Evolutionary conservation across 2,797 vertebrate genomes (phyloP), one percentile per base, ranked within the genome.

Genomic region (Halcyon smyrnensis): DNA sequence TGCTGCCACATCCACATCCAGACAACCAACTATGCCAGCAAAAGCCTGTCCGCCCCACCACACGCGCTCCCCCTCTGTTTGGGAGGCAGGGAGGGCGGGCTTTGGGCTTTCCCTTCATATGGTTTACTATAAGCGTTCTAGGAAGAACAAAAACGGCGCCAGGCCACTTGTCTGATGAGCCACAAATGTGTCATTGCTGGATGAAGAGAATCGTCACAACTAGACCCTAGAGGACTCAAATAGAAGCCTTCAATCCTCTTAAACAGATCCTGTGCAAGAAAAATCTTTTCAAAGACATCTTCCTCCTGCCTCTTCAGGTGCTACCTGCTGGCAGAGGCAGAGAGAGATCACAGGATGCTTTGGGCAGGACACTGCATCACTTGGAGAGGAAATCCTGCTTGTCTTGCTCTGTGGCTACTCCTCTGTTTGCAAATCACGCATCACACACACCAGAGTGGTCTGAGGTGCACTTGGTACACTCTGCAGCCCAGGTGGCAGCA

Each of bases 401-500:
- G 56, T 56, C 56, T 41, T 39, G 60, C 48, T 82, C 71, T 20
- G 11, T 56, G 67, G 46, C 67, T 78, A 6, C 59, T 93, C 51
- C 80, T 57, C 15, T 51, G 39, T 17, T 57, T 71, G 59, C n/a
- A 80, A 71, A 68, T 15, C 73, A 50, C 1, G 1, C 7, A 30
- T 34, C 48, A 19, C 34, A 60, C 21, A 27, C 17, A 32, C 8
- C 0, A 7, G 41, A 74, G 45, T 0, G 0, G 19, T 8, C 53
- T 17, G 34, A 76, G 70, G 54, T 76, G 74, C 54, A 50, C 57
- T 43, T 64, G 27, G 32, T 19, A 45, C 19, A 6, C 20, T 39
- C 46, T 77, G 68, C 79, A 95, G 59, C 64, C 92, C 92, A 92
- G 84, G 43, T 81, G 93, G 89, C 95, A 96, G 95, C 92, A 91